phyloP scores from a whole-genome alignment of 2,113 vertebrate species.

The Tachysurus fulvidraco region DNA sequence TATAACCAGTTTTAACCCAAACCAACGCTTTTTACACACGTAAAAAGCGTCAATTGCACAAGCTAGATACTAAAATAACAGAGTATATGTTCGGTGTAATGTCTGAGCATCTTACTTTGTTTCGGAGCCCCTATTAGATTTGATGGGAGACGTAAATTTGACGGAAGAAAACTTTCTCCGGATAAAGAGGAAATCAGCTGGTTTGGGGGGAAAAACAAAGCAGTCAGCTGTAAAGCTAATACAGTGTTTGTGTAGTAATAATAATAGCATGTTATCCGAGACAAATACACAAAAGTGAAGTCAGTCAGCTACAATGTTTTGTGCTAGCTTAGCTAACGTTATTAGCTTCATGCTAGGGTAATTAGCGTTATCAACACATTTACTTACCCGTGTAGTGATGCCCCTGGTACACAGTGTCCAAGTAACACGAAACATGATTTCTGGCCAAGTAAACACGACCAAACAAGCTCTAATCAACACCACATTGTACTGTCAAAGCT shows the following conservation, averaged over 20 bases:
- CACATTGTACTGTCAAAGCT: background rate
- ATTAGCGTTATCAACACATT: background rate
- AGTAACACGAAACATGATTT: conserved; percentile 64
- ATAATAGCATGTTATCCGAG: background rate
- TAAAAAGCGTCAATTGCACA: background rate
- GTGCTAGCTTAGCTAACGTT: background rate
- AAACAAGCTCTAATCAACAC: background rate
- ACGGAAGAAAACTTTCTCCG: conserved; percentile 61
- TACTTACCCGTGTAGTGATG: conserved; percentile 62
- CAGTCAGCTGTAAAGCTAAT: background rate
- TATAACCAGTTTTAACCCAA: background rate
- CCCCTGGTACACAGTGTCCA: conserved; percentile 54
- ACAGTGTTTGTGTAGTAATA: background rate
- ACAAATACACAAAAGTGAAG: background rate
- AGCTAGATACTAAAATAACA: background rate
- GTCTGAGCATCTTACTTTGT: conserved; percentile 58
- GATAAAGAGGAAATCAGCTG: conserved; percentile 69
- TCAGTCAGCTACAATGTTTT: too few species aligned
- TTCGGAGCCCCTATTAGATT: conserved; percentile 70
- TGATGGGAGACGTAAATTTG: conserved; percentile 70
- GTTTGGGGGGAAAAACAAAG: conserved; percentile 5
- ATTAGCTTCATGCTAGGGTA: background rate
- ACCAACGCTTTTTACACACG: too few species aligned
- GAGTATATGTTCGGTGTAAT: background rate
- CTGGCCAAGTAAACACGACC: background rate